Evolutionary conservation across 2,797 vertebrate species (phyloP), one percentile per base, ranked within the genome.

Genomic region (Liasis olivaceus): DNA sequence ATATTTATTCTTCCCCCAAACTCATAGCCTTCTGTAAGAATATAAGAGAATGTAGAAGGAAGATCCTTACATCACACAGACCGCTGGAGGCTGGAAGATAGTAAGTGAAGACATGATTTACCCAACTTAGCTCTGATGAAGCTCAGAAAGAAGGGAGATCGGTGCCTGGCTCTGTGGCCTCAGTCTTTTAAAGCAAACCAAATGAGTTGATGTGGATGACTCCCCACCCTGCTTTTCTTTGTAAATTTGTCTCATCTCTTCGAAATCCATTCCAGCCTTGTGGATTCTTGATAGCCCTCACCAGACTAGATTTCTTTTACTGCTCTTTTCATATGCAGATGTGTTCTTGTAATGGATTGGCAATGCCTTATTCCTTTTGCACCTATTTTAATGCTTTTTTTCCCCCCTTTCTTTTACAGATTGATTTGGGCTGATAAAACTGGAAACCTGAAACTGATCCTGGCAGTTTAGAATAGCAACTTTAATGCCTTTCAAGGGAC

Each of bases 281-380:
- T 28, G 58, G 94, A 93, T 89, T 89, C 81, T 59, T 15, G 47
- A 62, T 62, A 88, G 90, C 88, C 88, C 89, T 54, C 90, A 91
- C 89, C 93, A 93, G 91, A 93, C 93, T 95, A 8, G 36, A 91
- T 96, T 96, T 96, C 96, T 77, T 96, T 96, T 95, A 96, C 96
- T 96, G 89, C 93, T 92, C 90, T 93, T 31, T 66, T 26, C 9
- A 47, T n/a, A 28, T 11, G 69, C 22, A 87, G 20, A 12, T n/a
- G n/a, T 31, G 56, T 92, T 94, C 91, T 69, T 54, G 92, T 95
- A 97, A 97, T 96, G 96, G 96, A 97, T 96, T 97, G 95, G 93
- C 94, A 93, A 95, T 96, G 97, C 95, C 97, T 97, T 96, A 93
- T 96, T 97, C 95, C 93, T 96, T 97, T 95, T 97, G 95, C 94